Evolutionary conservation across 2,888 invertebrate genomes (phyloP), one percentile per base, ranked within the genome.

Genomic region (Apodemia duryi): DNA sequence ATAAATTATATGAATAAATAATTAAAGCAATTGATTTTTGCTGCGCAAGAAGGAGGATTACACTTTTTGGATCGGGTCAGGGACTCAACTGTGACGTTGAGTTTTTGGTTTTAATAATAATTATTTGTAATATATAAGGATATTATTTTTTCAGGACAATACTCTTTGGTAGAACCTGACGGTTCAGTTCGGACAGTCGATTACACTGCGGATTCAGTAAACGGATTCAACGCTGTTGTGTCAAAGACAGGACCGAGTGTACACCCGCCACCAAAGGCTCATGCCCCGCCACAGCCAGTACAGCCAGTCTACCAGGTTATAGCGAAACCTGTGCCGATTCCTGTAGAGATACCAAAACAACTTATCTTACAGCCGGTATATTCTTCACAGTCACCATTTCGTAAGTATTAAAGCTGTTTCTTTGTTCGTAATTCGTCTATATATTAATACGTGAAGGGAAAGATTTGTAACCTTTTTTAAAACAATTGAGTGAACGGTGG

Each of bases 161-260:
- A 93, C 69, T 92, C 92, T 0, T 73, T 93, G 32, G 91, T 93
- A 9, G 93, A 93, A 69, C 93, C 93, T 0, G 93, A 93, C 63
- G 93, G 93, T 52, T 92, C 92, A 2, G 82, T 93, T 1, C 83
- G 93, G 3, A 92, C 92, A 1, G 93, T 93, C 13, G 92, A 93
- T 78, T 94, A 94, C 77, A 93, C 93, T 29, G 94, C 94, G 0
- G 94, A 94, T 68, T 80, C 93, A 0, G 81, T 94, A 3, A 87
- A 93, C 69, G 94, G 94, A 9, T 93, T 93, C 78, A 93, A 93
- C 70, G 93, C 93, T 0, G 86, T 93, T 0, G 93, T 93, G 0
- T 91, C 93, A 1, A 93, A 93, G 75, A 82, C 84, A 28, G 91
- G 85, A 0, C 94, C 94, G 1, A 87, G 83, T 63, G 73, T 93